Evolutionary conservation across 2,888 invertebrate genomes (phyloP), one percentile per base, ranked within the genome.

Genomic region (Cotesia congregata): DNA sequence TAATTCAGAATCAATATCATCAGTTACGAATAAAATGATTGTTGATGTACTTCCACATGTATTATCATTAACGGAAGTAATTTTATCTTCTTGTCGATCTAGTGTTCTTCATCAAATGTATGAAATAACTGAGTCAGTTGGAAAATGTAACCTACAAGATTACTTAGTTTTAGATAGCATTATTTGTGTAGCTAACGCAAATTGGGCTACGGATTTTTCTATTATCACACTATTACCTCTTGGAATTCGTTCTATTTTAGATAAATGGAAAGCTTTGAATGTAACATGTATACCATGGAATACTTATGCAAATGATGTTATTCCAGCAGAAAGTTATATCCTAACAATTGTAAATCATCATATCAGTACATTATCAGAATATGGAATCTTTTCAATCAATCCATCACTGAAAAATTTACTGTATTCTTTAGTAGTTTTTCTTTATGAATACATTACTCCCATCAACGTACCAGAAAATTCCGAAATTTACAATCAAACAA

Each of bases 261-360:
- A 93, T 80, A 92, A 93, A 80, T 94, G 94, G 93, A 93, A 92
- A 83, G 89, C 90, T 4, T 91, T 90, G 61, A 89, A 88, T 60
- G 89, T 92, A 50, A 90, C 92, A 75, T 93, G 93, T 79, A 92
- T 92, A 73, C 91, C 92, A 60, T 93, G 92, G 92, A 92, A 92
- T 50, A 93, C 93, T 20, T 95, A 93, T 89, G 92, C 93, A 60
- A 93, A 93, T 79, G 95, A 96, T 86, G 93, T 95, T 60, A 94
- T 96, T 80, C 96, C 96, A 12, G 94, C 95, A 0, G 96, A 97
- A 87, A 95, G 94, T 83, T 96, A 95, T 81, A 93, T 96, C 1
- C 91, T 95, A n/a, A 93, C 93, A 74, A 93, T 96, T 5, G 93
- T 96, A 59, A 92, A 91, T 80, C 92, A 93, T 39, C 94, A 94